A percentile compares a stretch with the other conserved stretches of the same genome.
Conservation (phyloP, 92 coral and sea anemone genomes). For the Porites rus region DNA sequence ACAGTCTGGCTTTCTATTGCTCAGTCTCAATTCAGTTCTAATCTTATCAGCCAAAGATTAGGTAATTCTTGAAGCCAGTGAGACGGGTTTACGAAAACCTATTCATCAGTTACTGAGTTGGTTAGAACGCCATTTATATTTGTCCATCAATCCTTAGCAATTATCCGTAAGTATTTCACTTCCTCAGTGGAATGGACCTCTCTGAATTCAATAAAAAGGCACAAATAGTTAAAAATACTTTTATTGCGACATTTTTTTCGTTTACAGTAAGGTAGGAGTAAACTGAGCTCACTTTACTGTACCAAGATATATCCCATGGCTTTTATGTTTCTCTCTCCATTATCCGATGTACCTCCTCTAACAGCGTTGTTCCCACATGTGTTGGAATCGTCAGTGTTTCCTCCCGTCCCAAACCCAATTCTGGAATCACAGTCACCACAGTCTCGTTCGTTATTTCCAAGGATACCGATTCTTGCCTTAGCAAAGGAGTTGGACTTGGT, state of each 20-base stretch:
- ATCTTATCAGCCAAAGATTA: too few species aligned
- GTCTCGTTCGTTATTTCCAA: background rate
- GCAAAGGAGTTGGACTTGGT: too few species aligned
- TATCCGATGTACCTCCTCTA: background rate
- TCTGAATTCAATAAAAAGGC: background rate
- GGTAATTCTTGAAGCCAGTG: too few species aligned
- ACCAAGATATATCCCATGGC: conserved; percentile 12
- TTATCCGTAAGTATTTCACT: too few species aligned
- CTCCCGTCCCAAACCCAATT: background rate
- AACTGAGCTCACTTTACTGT: background rate
- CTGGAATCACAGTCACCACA: rapidly evolving
- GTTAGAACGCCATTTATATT: too few species aligned
- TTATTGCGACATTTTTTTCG: background rate
- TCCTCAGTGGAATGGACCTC: too few species aligned
- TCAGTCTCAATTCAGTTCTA: too few species aligned
- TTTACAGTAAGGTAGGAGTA: background rate
- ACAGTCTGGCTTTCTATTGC: too few species aligned
- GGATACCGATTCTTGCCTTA: background rate
- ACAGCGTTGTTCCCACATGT: background rate
- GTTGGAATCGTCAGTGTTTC: background rate
- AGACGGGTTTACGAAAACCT: too few species aligned
- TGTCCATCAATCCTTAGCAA: background rate
- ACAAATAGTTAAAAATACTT: background rate
- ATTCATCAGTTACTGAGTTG: too few species aligned
- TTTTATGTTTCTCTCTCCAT: background rate